phyloP scores from a whole-genome alignment of 2,888 invertebrate species.

The Octonoba sinensis region DNA sequence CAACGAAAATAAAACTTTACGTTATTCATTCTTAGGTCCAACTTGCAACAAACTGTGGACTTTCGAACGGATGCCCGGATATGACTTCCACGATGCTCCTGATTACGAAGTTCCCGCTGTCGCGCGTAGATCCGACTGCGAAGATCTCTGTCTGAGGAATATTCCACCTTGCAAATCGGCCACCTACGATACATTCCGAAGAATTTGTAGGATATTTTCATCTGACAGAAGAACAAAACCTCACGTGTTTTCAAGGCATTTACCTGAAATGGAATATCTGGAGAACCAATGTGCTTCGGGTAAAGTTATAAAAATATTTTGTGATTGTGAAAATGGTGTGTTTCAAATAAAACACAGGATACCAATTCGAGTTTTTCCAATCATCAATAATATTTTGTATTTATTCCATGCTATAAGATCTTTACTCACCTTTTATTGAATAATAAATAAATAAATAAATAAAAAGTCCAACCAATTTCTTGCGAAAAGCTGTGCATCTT shows the following conservation, averaged over 20 bases:
- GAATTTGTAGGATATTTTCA: slow-evolving; percentile 73
- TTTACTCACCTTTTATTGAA: no score
- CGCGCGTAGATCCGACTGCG: slow-evolving; percentile 72
- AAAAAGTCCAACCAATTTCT: no score
- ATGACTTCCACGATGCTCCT: slow-evolving; percentile 73
- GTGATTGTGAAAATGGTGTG: background rate
- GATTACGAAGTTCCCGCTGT: slow-evolving; percentile 72
- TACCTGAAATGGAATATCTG: slow-evolving; percentile 73
- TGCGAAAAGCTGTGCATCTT: no score
- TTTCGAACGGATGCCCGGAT: slow-evolving; percentile 74
- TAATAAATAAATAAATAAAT: no score
- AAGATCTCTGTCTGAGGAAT: slow-evolving; percentile 73
- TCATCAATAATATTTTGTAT: no score
- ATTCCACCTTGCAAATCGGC: slow-evolving; percentile 73
- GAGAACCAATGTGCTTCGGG: slow-evolving; percentile 75
- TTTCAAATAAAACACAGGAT: no score
- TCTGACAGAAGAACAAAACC: slow-evolving; percentile 74
- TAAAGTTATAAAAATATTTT: slow-evolving; percentile 66
- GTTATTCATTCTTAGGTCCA: slow-evolving; percentile 67
- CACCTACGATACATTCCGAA: slow-evolving; percentile 73
- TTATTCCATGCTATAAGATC: no score
- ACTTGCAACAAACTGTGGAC: slow-evolving; percentile 73
- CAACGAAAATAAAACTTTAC: no score
- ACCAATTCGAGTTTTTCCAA: no score
- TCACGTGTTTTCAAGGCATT: slow-evolving; percentile 71